A percentile compares a stretch with the other conserved stretches of the same genome.
phyloP scores from a whole-genome alignment of 2,888 invertebrate species.

The Dexiosoma caninum region DNA sequence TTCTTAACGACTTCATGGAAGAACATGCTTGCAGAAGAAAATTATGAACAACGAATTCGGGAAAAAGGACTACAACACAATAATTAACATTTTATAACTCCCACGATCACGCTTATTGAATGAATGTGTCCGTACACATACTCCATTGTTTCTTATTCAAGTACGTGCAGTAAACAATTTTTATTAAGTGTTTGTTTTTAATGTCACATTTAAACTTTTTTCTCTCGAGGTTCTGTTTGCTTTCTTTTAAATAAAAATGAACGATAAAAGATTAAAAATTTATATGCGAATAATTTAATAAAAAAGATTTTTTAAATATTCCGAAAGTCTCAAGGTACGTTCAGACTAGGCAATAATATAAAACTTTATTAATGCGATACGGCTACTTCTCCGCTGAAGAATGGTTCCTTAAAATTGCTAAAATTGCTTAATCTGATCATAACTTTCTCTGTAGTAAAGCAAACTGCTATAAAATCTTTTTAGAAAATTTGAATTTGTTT shows the following conservation, averaged over 20 bases:
- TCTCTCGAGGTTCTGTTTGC: not conserved
- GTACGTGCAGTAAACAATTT: not conserved
- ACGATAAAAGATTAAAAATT: not conserved
- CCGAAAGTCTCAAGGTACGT: too few species aligned
- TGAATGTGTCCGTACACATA: conserved; percentile 18
- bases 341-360: too few species aligned
- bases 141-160: not conserved
- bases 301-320: not conserved
- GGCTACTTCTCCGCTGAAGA: too few species aligned
- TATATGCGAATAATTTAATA: not conserved
- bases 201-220: not conserved
- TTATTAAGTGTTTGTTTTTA: not conserved
- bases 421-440: too few species aligned
- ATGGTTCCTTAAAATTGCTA: too few species aligned
- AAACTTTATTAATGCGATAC: too few species aligned
- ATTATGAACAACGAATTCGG: conserved; percentile 18
- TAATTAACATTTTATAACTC: conserved; percentile 62
- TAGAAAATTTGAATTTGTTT: too few species aligned
- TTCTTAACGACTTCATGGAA: not conserved
- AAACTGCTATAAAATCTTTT: too few species aligned
- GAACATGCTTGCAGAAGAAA: not conserved
- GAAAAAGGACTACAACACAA: conserved; percentile 50
- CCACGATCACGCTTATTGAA: conserved; percentile 64
- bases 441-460: too few species aligned
- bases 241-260: not conserved